phyloP scores from a whole-genome alignment of 92 coral and sea anemone species.

The Isaurus tuberculatus region DNA sequence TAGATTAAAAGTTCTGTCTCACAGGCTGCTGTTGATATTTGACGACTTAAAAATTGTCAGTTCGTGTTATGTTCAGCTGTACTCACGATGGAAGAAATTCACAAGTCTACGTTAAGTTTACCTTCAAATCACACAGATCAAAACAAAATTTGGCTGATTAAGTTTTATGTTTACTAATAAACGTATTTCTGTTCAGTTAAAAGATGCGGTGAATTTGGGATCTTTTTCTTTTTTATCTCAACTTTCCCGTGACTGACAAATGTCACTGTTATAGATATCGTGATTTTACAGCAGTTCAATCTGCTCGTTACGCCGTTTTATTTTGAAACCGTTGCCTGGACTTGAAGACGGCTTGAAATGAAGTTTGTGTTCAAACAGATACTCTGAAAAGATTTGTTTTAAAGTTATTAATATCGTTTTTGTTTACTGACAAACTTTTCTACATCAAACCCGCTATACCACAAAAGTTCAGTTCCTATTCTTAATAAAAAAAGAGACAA shows the following conservation, averaged over 20 bases:
- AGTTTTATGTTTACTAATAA: neutral
- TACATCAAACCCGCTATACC: too few species aligned
- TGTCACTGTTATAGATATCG: neutral
- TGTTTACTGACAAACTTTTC: too few species aligned
- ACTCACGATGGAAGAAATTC: neutral
- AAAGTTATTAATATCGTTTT: too few species aligned
- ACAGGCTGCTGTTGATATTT: constrained; percentile 8
- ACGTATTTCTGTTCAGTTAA: neutral
- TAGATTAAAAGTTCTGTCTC: constrained; percentile 7
- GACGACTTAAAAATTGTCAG: neutral
- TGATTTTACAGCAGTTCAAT: constrained; percentile 8
- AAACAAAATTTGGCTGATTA: neutral
- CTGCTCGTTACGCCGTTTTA: neutral
- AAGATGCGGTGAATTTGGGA: neutral
- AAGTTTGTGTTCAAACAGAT: neutral
- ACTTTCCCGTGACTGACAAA: constrained; percentile 44
- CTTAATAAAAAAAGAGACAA: too few species aligned
- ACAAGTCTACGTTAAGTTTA: neutral
- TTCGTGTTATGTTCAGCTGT: constrained; percentile 9
- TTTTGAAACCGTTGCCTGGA: too few species aligned
- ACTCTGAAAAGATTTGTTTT: too few species aligned
- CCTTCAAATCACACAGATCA: neutral
- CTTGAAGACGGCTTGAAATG: neutral
- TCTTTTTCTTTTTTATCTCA: neutral
- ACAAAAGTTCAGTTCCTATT: too few species aligned